Conservation (phyloP, 2,888 invertebrate species). For the Drosophila melanosoma region DNA sequence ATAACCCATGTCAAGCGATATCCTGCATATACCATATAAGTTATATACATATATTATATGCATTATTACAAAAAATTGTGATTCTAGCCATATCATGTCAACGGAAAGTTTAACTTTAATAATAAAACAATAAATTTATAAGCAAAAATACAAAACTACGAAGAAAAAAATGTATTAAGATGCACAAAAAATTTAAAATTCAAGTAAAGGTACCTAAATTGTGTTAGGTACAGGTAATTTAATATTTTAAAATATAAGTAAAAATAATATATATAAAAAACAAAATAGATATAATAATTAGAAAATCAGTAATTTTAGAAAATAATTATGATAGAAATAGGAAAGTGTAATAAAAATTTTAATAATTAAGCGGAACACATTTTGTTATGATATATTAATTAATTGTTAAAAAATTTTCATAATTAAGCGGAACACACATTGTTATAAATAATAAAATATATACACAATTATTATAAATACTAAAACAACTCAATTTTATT, state of each 20-base stretch:
- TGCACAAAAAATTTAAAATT: background rate
- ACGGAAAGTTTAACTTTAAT: background rate
- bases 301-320: background rate
- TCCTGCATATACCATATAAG: background rate
- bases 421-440: background rate
- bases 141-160: no score
- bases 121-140: background rate
- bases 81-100: background rate
- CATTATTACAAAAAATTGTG: background rate
- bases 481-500: background rate
- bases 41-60: background rate
- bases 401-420: no score
- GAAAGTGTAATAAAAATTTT: background rate
- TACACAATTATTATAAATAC: background rate
- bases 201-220: background rate
- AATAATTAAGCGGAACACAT: background rate
- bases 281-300: background rate
- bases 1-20: slow-evolving; percentile 12
- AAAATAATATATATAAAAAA: background rate
- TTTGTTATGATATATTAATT: no score
- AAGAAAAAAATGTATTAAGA: background rate
- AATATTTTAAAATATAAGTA: background rate
- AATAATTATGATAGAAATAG: background rate
- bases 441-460: no score
- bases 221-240: background rate